phyloP scores from a whole-genome alignment of 2,888 invertebrate species.

The Tortricodes alternella region DNA sequence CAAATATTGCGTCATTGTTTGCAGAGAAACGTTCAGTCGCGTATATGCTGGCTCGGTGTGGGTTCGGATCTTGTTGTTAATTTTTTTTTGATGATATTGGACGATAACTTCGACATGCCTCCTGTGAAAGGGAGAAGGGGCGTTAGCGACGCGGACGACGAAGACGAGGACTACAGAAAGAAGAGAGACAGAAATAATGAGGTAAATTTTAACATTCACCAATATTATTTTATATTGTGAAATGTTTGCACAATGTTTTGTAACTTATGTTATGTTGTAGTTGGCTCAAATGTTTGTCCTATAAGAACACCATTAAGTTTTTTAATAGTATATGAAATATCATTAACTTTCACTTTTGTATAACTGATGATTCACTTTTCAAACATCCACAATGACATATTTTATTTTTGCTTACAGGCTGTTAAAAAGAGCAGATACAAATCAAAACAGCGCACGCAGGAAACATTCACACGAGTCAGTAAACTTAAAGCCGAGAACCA shows the following conservation, averaged over 20 bases:
- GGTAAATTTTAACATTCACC: slow-evolving; percentile 63
- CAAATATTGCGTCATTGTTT: slow-evolving; percentile 28
- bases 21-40: slow-evolving; percentile 9
- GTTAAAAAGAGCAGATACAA: slow-evolving; percentile 92
- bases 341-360: too few species aligned
- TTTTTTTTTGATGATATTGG: slow-evolving; percentile 68
- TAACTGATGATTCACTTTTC: too few species aligned
- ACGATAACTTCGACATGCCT: slow-evolving; percentile 63
- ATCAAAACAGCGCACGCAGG: slow-evolving; percentile 89
- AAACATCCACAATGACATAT: too few species aligned
- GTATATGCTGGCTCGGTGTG: slow-evolving; percentile 12
- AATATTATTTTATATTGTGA: too few species aligned
- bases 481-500: slow-evolving; percentile 90
- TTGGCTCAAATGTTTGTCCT: too few species aligned
- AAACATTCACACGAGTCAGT: slow-evolving; percentile 88
- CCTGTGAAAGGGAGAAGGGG: slow-evolving; percentile 67
- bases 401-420: slow-evolving; percentile 78
- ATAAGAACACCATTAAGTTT: too few species aligned
- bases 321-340: too few species aligned
- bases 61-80: background rate
- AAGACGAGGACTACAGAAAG: slow-evolving; percentile 88
- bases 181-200: slow-evolving; percentile 90
- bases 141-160: slow-evolving; percentile 85
- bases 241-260: too few species aligned
- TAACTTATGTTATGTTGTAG: too few species aligned